Percentiles rank a stretch among this genome's conserved stretches.
Evolutionary conservation across 2,888 invertebrate genomes (phyloP).

Genomic region (Terebella lapidaria): DNA sequence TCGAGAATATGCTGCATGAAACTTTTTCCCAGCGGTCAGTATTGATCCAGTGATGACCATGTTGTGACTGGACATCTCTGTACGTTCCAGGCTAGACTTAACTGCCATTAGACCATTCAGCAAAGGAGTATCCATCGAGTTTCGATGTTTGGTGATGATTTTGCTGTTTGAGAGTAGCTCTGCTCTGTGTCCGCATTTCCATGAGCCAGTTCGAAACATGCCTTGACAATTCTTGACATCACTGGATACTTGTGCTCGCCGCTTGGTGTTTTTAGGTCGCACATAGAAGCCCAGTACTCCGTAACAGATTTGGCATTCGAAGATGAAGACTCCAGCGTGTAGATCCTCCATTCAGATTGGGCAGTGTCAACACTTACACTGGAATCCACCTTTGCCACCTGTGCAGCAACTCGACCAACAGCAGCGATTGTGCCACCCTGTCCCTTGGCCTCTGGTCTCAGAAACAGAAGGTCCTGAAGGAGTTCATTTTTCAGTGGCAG

Average conservation of each 20-base stretch:
- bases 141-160: slow-evolving; percentile 1
- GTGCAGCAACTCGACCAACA: no score
- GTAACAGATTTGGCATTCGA: no score
- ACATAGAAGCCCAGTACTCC: no score
- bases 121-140: neutral
- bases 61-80: neutral
- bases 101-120: neutral
- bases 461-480: neutral
- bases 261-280: no score
- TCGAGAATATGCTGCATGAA: neutral
- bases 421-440: no score
- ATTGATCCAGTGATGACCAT: neutral
- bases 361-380: no score
- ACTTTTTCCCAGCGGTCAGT: neutral
- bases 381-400: no score
- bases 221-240: no score
- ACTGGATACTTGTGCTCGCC: no score
- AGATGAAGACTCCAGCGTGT: no score
- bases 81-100: neutral
- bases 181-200: neutral
- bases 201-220: no score
- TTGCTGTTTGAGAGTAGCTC: neutral
- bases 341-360: no score
- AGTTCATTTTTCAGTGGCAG: neutral
- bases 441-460: neutral